Percentiles rank a stretch among this genome's conserved stretches.
These are phyloP conservation scores for Darevskia mixta DNA, from an alignment of 2,797 vertebrate species.

Conservation along the genomic window DNA sequence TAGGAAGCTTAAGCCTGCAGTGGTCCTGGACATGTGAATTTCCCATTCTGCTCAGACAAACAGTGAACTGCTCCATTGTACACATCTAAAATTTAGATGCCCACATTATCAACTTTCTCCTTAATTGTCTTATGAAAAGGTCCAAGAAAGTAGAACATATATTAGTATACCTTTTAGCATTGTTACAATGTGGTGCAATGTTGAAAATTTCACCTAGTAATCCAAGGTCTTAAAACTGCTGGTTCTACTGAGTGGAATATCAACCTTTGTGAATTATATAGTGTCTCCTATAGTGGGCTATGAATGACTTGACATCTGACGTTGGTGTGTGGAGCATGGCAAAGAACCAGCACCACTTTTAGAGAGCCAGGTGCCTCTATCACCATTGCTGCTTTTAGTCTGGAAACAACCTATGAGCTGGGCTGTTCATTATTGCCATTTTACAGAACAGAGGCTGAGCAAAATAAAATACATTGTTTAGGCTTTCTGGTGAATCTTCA, in stretches of 20 bases:
- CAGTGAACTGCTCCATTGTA: neutral
- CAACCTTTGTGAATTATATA: neutral
- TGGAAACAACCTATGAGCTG: neutral
- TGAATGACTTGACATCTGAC: neutral
- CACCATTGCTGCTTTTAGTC: neutral
- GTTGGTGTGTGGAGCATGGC: neutral
- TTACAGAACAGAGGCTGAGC: neutral
- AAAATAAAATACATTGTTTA: neutral
- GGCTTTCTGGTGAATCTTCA: neutral
- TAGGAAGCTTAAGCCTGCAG: neutral
- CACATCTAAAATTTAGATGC: neutral
- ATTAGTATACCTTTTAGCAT: neutral
- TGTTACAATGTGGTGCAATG: neutral
- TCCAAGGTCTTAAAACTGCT: neutral
- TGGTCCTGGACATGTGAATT: neutral
- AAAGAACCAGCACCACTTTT: neutral
- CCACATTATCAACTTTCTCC: neutral
- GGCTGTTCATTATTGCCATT: neutral
- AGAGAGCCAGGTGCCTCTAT: neutral
- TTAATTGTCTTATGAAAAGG: neutral
- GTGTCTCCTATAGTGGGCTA: neutral
- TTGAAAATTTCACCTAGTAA: neutral
- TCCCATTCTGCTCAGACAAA: neutral
- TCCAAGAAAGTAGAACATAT: neutral
- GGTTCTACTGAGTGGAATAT: neutral